Evolutionary conservation across 2,797 vertebrate species (phyloP).

Genomic region (Esox masquinongy): DNA sequence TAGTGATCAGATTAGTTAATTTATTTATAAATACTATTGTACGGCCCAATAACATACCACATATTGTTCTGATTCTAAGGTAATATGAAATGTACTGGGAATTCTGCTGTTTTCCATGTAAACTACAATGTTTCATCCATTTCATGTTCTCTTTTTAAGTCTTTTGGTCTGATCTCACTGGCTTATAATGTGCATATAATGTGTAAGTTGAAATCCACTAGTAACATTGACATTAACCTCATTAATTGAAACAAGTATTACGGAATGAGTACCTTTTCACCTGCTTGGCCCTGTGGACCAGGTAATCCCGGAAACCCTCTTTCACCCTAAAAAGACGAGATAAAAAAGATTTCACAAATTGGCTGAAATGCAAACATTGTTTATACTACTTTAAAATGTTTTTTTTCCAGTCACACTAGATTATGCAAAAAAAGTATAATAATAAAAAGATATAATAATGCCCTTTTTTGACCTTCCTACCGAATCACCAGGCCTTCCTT

Average conservation of each 20-base stretch:
- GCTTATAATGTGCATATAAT: background rate
- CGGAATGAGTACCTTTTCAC: constrained; percentile 82
- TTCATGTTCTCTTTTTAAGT: background rate
- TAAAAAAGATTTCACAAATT: background rate
- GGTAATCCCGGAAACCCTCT: constrained; percentile 86
- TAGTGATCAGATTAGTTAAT: background rate
- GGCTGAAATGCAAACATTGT: background rate
- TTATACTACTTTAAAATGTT: constrained; percentile 2
- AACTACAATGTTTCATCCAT: constrained; percentile 5
- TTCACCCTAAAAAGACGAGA: constrained; percentile 80
- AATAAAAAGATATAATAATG: constrained; percentile 13
- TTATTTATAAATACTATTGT: constrained; percentile 2
- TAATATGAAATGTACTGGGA: constrained; percentile 39
- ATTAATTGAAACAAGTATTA: background rate
- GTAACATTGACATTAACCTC: background rate
- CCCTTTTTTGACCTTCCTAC: constrained; percentile 73
- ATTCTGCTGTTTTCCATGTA: constrained; percentile 38
- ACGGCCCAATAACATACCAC: constrained; percentile 39
- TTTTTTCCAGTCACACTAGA: background rate
- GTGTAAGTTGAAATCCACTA: background rate
- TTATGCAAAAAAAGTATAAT: background rate
- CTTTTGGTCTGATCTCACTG: constrained; percentile 32
- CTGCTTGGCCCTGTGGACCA: constrained; percentile 82
- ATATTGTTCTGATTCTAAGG: constrained; percentile 39
- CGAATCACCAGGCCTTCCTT: constrained; percentile 82